A percentile compares a stretch with the other conserved stretches of the same genome.
phyloP scores from a whole-genome alignment of 2,113 vertebrate genomes.

The Albula glossodonta region DNA sequence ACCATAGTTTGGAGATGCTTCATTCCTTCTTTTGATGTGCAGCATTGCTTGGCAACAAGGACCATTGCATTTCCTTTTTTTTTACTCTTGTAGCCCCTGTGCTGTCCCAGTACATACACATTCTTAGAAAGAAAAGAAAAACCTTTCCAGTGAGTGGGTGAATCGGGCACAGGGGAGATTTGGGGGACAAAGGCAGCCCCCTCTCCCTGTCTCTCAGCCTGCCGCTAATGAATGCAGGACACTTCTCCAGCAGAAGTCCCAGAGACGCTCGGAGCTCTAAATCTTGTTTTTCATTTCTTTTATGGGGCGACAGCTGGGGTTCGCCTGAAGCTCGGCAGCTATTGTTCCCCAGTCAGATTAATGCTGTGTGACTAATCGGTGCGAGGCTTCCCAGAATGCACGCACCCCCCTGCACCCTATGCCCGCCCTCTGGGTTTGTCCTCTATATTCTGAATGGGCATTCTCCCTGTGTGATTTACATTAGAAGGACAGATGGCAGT shows the following conservation, averaged over 20 bases:
- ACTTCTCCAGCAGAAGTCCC: constrained; percentile 75
- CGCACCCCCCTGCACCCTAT: constrained; percentile 43
- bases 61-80: constrained; percentile 47
- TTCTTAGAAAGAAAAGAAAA: constrained; percentile 54
- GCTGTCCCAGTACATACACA: constrained; percentile 53
- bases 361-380: constrained; percentile 98
- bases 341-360: constrained; percentile 93
- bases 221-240: constrained; percentile 85
- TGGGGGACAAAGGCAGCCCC: constrained; percentile 56
- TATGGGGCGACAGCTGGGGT: constrained; percentile 96
- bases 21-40: constrained; percentile 75
- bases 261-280: constrained; percentile 84
- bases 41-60: constrained; percentile 74
- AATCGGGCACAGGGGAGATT: constrained; percentile 73
- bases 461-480: constrained; percentile 65
- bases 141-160: constrained; percentile 63
- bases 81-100: constrained; percentile 48
- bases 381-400: constrained; percentile 94
- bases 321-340: constrained; percentile 84
- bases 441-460: constrained; percentile 61
- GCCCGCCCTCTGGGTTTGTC: constrained; percentile 63
- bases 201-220: constrained; percentile 40
- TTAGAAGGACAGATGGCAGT: constrained; percentile 78
- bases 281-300: constrained; percentile 97
- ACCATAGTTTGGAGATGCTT: constrained; percentile 46